Conservation (phyloP, 2,888 invertebrate genomes). For the Drosophila macrothrix region DNA sequence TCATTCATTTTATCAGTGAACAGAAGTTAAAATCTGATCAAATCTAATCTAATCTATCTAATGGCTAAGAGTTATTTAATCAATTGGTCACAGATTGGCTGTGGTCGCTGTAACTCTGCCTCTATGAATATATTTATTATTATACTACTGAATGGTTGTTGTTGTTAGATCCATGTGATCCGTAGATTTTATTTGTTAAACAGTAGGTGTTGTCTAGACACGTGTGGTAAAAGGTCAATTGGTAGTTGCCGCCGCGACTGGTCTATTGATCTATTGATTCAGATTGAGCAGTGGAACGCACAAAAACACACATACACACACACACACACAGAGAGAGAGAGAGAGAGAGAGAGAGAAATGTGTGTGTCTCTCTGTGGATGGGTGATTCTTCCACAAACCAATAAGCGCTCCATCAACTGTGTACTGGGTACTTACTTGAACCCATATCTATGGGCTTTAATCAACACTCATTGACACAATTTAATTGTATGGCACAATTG, state of each 20-base stretch:
- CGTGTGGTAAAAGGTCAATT: neutral
- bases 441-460: slow-evolving; percentile 60
- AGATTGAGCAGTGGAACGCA: neutral
- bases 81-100: neutral
- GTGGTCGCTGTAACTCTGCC: neutral
- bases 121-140: neutral
- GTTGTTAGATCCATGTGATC: neutral
- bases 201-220: neutral
- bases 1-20: neutral
- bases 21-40: neutral
- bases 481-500: slow-evolving; percentile 55
- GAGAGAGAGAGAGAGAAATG: neutral
- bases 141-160: neutral
- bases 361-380: neutral
- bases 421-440: neutral
- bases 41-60: no score
- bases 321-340: neutral
- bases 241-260: neutral
- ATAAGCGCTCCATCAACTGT: slow-evolving; percentile 40
- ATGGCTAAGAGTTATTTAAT: neutral
- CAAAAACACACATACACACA: neutral
- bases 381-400: slow-evolving; percentile 10
- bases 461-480: slow-evolving; percentile 75
- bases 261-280: neutral
- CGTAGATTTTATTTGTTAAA: neutral